phyloP scores from a whole-genome alignment of 2,888 invertebrate genomes.

The Ceramica pisi region DNA sequence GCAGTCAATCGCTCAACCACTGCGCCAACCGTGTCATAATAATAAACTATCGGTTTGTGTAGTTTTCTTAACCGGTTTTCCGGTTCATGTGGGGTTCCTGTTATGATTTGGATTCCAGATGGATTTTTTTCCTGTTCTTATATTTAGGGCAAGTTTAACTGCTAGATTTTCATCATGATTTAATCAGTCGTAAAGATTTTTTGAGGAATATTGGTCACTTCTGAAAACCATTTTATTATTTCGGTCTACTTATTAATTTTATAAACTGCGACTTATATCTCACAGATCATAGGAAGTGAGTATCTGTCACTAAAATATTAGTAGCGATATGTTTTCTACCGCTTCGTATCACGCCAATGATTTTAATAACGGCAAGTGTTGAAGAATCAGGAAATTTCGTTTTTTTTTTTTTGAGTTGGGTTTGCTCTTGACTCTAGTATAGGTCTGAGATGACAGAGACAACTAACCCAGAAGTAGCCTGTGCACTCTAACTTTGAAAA shows the following conservation, averaged over 20 bases:
- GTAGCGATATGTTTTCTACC: slow-evolving; percentile 14
- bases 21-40: no score
- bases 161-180: background rate
- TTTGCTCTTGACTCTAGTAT: no score
- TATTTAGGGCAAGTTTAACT: background rate
- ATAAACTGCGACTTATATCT: background rate
- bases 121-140: background rate
- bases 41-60: slow-evolving; percentile 28
- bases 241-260: background rate
- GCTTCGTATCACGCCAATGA: background rate
- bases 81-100: slow-evolving; percentile 38
- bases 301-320: slow-evolving; percentile 44
- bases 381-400: background rate
- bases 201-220: background rate
- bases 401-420: no score
- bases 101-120: slow-evolving; percentile 25
- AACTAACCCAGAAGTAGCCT: no score
- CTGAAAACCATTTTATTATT: background rate
- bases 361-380: slow-evolving; percentile 16
- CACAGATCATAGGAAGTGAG: slow-evolving; percentile 30
- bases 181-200: background rate
- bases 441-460: no score
- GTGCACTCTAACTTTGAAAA: no score
- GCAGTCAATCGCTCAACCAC: no score
- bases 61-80: slow-evolving; percentile 28